Evolutionary conservation across 2,888 invertebrate species (phyloP).

Genomic region (Seira musarum): DNA sequence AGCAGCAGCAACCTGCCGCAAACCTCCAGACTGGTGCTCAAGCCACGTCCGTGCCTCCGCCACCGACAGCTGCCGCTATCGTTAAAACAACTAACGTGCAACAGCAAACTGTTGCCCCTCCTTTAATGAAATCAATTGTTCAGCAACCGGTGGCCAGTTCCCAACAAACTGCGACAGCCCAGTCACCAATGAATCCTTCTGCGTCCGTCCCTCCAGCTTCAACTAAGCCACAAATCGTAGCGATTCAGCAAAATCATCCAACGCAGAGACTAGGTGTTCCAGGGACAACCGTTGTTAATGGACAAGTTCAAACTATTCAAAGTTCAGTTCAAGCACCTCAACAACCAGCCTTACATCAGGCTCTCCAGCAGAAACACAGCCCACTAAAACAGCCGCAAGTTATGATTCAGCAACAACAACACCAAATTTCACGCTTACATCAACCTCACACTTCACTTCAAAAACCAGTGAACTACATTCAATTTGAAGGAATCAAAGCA

Average conservation of each 20-base stretch:
- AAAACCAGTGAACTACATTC: neutral
- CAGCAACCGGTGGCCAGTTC: neutral
- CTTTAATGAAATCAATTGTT: neutral
- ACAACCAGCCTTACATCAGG: neutral
- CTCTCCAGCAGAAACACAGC: slow-evolving; percentile 21
- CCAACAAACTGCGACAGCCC: neutral
- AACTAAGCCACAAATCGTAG: neutral
- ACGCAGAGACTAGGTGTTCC: neutral
- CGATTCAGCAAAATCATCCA: neutral
- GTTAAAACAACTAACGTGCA: slow-evolving; percentile 69
- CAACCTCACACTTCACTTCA: neutral
- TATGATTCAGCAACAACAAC: slow-evolving; percentile 28
- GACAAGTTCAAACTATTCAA: neutral
- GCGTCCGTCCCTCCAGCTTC: neutral
- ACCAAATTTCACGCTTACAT: slow-evolving; percentile 22
- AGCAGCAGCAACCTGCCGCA: slow-evolving; percentile 7
- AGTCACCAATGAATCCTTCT: neutral
- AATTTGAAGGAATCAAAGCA: slow-evolving; percentile 50
- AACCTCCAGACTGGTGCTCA: slow-evolving; percentile 45
- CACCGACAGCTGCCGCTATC: slow-evolving; percentile 61
- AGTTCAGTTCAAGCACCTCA: neutral
- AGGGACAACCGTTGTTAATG: neutral
- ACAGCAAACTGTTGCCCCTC: neutral
- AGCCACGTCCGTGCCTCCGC: slow-evolving; percentile 70
- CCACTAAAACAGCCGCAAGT: slow-evolving; percentile 23